These are phyloP conservation scores for Hormiphora californensis DNA, from an alignment of 37 sponge, comb jelly and placozoan species.

Conservation along the genomic window DNA sequence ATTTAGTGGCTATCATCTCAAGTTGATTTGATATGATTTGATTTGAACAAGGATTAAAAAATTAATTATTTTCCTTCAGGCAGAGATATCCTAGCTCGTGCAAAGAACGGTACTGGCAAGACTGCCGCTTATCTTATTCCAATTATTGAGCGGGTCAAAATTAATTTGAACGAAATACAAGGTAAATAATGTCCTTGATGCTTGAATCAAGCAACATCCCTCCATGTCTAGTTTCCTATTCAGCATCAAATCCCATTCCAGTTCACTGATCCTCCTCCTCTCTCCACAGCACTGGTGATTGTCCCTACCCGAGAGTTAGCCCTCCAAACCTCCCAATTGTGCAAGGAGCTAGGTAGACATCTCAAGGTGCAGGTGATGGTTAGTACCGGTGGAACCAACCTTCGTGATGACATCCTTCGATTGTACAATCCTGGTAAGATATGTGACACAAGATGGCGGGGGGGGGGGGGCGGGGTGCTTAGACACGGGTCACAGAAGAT, in stretches of 20 bases:
- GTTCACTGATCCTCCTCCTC: neutral
- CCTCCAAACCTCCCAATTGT: constrained; percentile 90
- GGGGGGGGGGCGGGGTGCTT: too few relatives aligned
- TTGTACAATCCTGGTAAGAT: constrained; percentile 77
- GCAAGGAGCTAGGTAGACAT: constrained; percentile 88
- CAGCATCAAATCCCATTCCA: neutral
- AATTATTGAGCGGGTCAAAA: constrained; percentile 77
- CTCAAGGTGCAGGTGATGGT: constrained; percentile 87
- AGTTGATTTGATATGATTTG: neutral
- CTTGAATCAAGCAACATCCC: neutral
- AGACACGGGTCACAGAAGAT: too few relatives aligned
- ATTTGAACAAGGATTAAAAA: neutral
- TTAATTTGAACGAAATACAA: constrained; percentile 68
- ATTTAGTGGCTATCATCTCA: too few relatives aligned
- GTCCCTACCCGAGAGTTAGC: constrained; percentile 96
- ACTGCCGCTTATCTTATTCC: constrained; percentile 98
- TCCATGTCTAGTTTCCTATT: neutral
- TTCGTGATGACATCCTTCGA: constrained; percentile 94
- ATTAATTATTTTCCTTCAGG: constrained; percentile 58
- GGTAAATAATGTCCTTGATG: constrained; percentile 55
- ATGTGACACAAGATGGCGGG: too few relatives aligned
- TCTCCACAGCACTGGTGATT: constrained; percentile 73
- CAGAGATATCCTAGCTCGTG: constrained; percentile 81
- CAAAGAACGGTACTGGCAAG: constrained; percentile 98
- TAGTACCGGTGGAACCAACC: constrained; percentile 92